Conservation (phyloP, 2,113 vertebrate genomes). For the Prietella phreatophila region DNA sequence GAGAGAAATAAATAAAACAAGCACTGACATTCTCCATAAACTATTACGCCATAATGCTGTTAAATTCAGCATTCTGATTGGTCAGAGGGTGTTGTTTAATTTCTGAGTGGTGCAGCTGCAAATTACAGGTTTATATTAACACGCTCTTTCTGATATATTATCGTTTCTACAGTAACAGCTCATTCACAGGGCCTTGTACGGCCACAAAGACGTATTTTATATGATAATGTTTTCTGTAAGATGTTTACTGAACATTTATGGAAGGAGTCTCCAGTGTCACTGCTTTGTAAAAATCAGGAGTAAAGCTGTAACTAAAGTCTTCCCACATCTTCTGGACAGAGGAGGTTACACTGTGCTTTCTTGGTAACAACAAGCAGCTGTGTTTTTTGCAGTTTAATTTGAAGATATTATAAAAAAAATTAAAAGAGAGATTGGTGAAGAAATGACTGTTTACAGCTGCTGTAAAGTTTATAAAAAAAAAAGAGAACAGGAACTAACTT, state of each 20-base stretch:
- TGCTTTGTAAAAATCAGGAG: not conserved
- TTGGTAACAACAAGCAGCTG: not conserved
- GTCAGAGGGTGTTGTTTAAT: not conserved
- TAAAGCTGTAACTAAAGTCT: not conserved
- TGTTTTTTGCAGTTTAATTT: not conserved
- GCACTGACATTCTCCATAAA: not conserved
- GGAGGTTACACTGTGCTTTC: not conserved
- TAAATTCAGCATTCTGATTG: not conserved
- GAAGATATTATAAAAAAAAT: not conserved
- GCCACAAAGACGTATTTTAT: no score
- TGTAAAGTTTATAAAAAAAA: not conserved
- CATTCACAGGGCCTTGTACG: not conserved
- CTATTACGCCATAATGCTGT: no score
- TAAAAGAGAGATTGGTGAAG: not conserved
- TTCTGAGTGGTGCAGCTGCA: not conserved
- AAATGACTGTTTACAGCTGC: not conserved
- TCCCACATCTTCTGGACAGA: not conserved
- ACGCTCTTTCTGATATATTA: not conserved
- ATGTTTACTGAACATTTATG: no score
- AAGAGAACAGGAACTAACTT: not conserved
- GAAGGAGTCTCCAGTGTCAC: no score
- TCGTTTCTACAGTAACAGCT: not conserved
- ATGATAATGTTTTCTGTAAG: no score
- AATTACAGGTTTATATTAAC: not conserved
- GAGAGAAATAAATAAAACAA: slow-evolving; percentile 41